Conservation (phyloP, 1,140 invertebrate species). For the Uloborus diversus region DNA sequence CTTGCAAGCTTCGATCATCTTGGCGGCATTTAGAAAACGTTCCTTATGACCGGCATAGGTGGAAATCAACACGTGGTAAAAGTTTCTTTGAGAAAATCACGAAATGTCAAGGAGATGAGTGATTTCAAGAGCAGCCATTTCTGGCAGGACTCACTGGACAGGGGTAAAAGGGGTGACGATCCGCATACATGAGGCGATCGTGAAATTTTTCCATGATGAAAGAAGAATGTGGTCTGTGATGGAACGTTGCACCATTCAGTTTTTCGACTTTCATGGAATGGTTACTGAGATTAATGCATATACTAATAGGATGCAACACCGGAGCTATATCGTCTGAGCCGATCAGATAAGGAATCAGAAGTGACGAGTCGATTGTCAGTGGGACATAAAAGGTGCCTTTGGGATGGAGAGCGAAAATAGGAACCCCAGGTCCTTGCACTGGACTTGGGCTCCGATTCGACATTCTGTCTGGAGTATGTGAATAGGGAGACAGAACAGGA, state of each 20-base stretch:
- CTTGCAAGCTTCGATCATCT: no score
- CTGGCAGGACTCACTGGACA: conserved; percentile 7
- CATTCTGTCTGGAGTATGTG: conserved; percentile 57
- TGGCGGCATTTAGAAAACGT: no score
- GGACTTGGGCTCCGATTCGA: conserved; percentile 58
- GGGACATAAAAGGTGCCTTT: conserved; percentile 91
- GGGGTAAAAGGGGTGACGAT: conserved; percentile 28
- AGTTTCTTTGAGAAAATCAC: no score
- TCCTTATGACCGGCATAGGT: no score
- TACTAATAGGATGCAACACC: conserved; percentile 88
- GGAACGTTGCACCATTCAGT: neutral
- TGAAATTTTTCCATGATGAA: conserved; percentile 39
- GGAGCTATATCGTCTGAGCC: conserved; percentile 66
- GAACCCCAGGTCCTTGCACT: conserved; percentile 67
- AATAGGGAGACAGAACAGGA: conserved; percentile 63
- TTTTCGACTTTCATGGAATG: conserved; percentile 50
- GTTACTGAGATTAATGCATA: conserved; percentile 81
- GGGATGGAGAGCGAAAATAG: conserved; percentile 83
- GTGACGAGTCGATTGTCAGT: conserved; percentile 81
- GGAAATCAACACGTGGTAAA: no score
- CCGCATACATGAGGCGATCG: conserved; percentile 24
- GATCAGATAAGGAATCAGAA: conserved; percentile 76
- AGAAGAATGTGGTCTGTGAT: neutral
- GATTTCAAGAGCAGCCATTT: conserved; percentile 23
- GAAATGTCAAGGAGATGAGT: no score